phyloP scores from a whole-genome alignment of 2,797 vertebrate genomes.

The Karalla daura region DNA sequence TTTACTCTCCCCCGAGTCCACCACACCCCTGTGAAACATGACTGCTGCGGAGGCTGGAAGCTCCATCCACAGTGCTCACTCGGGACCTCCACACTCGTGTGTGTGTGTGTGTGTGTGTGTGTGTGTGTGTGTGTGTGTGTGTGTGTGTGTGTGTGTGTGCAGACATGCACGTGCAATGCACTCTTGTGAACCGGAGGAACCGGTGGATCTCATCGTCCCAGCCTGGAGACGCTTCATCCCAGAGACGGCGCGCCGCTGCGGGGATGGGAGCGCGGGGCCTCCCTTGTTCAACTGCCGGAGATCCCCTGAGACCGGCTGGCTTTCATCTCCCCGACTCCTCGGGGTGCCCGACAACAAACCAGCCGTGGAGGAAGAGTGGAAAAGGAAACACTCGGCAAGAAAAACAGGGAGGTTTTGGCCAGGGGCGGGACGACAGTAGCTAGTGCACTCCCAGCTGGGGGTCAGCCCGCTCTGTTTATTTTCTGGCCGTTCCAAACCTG shows the following conservation, averaged over 20 bases:
- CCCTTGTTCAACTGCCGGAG: slow-evolving; percentile 50
- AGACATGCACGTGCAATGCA: slow-evolving; percentile 1
- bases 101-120: slow-evolving; percentile 14
- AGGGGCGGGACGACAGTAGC: slow-evolving; percentile 15
- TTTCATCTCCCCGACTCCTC: slow-evolving; percentile 83
- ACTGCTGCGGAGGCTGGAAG: slow-evolving; percentile 43
- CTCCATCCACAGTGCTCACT: slow-evolving; percentile 44
- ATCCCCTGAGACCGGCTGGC: slow-evolving; percentile 71
- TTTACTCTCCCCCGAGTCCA: slow-evolving; percentile 50
- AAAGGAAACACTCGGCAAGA: slow-evolving; percentile 33
- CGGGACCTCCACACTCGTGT: slow-evolving; percentile 47
- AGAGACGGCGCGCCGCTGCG: slow-evolving; percentile 48
- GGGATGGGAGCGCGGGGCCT: slow-evolving; percentile 62
- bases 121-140: slow-evolving; percentile 3
- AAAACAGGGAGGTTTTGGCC: slow-evolving; percentile 55
- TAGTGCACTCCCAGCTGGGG: slow-evolving; percentile 32
- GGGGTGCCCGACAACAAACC: slow-evolving; percentile 77
- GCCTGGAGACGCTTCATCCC: slow-evolving; percentile 57
- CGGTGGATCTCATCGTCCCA: slow-evolving; percentile 19
- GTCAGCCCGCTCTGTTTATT: slow-evolving; percentile 62
- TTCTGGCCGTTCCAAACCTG: slow-evolving; percentile 22
- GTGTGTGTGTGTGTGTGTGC: slow-evolving; percentile 25
- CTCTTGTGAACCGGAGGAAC: slow-evolving; percentile 52
- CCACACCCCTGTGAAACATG: slow-evolving; percentile 48
- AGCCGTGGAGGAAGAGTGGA: slow-evolving; percentile 40